phyloP scores from a whole-genome alignment of 2,797 vertebrate genomes.

The Odontamblyopus lacepedii region DNA sequence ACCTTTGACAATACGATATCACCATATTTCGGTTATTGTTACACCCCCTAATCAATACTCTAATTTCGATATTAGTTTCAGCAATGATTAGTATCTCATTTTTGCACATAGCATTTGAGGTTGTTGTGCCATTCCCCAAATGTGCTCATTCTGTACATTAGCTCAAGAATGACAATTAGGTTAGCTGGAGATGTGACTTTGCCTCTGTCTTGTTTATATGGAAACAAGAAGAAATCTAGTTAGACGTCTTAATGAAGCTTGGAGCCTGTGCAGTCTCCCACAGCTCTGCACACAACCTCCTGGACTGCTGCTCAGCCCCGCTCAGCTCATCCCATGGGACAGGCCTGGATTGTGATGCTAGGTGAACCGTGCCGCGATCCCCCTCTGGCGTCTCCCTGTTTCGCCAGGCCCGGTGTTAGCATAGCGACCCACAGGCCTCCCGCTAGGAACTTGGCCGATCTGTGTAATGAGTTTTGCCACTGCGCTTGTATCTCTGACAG shows the following conservation, averaged over 20 bases:
- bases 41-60: too few relatives aligned
- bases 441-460: conserved; percentile 60
- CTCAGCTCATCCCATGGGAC: conserved; percentile 63
- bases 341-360: conserved; percentile 51
- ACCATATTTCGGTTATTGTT: too few relatives aligned
- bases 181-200: neutral
- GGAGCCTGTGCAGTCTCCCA: neutral
- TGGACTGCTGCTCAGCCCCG: conserved; percentile 34
- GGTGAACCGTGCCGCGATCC: conserved; percentile 67
- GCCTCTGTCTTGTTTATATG: neutral
- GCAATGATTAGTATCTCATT: too few relatives aligned
- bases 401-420: conserved; percentile 37
- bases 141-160: neutral
- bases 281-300: neutral
- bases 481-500: conserved; percentile 49
- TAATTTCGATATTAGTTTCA: too few relatives aligned
- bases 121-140: neutral
- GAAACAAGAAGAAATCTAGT: neutral
- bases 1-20: too few relatives aligned
- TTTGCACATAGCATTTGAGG: neutral
- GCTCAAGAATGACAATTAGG: neutral
- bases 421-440: conserved; percentile 49
- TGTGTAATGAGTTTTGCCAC: conserved; percentile 64
- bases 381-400: conserved; percentile 52
- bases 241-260: neutral